Base-by-base conservation (phyloP, 2,888 invertebrate genomes). In the Heliconius ethilla region DNA sequence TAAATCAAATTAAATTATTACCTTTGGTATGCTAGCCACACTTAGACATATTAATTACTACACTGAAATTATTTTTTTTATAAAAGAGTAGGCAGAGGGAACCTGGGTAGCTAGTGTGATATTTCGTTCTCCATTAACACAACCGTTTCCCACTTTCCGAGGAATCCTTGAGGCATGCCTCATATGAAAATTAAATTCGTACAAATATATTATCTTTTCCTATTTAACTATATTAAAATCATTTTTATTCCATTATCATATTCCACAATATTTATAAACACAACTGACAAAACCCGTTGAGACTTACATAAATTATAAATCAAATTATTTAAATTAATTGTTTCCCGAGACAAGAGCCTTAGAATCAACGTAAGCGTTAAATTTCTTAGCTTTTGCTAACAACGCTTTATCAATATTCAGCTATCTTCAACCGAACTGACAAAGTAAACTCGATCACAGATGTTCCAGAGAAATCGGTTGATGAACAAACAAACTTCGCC, bases 401-500 rank as follows among this genome's bases (percentile, higher is more conserved):
- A 72, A 25, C 37, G 25, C 25, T 72, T 72, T 59, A 72, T 72
- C 72, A 72, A 72, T 59, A 72, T 59, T 37, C 69, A 13, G 69
- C 13, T 72, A 72, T 72, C 72, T 72, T 37, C 72, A 72, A 40
- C 40, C 13, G 9, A 77, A 77, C 77, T 73, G 77, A 55, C 73
- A 65, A 76, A 76, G 70, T 65, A 33, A 76, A 70, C 45, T 70
- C n/a, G 66, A 77, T 77, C 37, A 55, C 40, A 72, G 33, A 33
- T 59, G 77, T 55, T 77, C 55, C 33, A 45, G 45, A 40, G 37
- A 66, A 66, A 77, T 73, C 73, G n/a, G 72, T 18, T 37, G 76
- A 70, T 29, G 65, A 65, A 77, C 73, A 77, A 77, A 77, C 72
- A 76, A 76, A 70, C 63, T 70, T 70, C 10, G n/a, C 18, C 29